phyloP scores from a whole-genome alignment of 2,797 vertebrate genomes.

The Urocyon cinereoargenteus region DNA sequence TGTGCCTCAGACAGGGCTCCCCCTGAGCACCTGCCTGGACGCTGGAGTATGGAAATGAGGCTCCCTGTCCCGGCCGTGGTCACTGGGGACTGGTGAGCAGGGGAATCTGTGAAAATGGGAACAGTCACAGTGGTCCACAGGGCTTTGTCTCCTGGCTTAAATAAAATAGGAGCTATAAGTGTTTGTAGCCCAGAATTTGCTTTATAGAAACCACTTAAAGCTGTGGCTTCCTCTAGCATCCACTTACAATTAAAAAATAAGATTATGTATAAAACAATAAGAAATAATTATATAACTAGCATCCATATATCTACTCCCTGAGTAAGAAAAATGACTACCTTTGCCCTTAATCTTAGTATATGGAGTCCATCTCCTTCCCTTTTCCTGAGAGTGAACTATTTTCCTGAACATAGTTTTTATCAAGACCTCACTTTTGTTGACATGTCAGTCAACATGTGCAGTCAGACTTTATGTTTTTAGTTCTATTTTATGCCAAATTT shows the following conservation, averaged over 20 bases:
- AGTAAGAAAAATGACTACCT: neutral
- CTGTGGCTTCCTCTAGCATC: neutral
- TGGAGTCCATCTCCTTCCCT: neutral
- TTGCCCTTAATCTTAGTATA: neutral
- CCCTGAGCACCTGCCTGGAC: too few species aligned
- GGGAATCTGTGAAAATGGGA: neutral
- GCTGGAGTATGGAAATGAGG: accelerated
- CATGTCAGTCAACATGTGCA: accelerated
- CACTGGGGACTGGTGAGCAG: neutral
- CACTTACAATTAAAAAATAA: neutral
- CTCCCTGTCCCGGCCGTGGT: neutral
- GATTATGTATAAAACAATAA: neutral
- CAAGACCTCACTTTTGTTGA: neutral
- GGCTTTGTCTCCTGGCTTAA: neutral
- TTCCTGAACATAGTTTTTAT: neutral
- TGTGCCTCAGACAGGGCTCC: neutral
- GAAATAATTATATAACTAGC: neutral
- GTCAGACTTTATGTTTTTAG: neutral
- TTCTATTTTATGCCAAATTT: neutral
- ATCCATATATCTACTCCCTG: neutral
- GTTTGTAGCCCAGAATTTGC: neutral
- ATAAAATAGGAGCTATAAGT: neutral
- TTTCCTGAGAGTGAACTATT: neutral
- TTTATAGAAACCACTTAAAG: neutral
- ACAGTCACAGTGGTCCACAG: neutral